These are phyloP conservation scores for Julus scanicus DNA, from an alignment of 2,888 invertebrate genomes.

Conservation along the genomic window DNA sequence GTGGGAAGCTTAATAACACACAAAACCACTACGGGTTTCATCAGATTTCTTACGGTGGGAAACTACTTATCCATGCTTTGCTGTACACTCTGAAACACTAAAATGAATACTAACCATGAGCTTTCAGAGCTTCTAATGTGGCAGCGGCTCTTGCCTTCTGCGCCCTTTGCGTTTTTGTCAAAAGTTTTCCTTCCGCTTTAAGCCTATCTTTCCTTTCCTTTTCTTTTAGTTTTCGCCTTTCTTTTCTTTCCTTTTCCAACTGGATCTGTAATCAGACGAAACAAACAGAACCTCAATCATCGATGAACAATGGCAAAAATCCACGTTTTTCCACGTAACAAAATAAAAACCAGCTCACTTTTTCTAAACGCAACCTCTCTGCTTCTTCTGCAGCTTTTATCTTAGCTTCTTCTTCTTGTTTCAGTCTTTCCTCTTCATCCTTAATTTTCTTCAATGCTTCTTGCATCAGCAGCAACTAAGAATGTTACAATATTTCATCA, in stretches of 20 bases:
- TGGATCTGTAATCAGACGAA: constrained; percentile 62
- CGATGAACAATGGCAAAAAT: not conserved
- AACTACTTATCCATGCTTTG: too few species aligned
- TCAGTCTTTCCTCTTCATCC: constrained; percentile 71
- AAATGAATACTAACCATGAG: constrained; percentile 74
- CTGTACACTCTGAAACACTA: too few species aligned
- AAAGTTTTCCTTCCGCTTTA: constrained; percentile 69
- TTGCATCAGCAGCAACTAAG: constrained; percentile 86
- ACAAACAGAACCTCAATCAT: not conserved
- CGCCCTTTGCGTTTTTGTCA: constrained; percentile 67
- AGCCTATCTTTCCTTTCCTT: constrained; percentile 67
- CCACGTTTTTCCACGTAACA: not conserved
- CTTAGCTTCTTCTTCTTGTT: constrained; percentile 74
- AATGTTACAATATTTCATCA: not conserved
- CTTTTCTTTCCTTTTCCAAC: constrained; percentile 66
- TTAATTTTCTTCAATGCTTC: constrained; percentile 77
- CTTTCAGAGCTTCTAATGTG: constrained; percentile 87
- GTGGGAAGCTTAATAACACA: too few species aligned
- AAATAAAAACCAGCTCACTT: constrained; percentile 62
- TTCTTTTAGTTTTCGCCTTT: constrained; percentile 67
- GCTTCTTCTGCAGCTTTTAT: constrained; percentile 62
- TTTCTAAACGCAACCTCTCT: constrained; percentile 73
- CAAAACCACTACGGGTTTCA: too few species aligned
- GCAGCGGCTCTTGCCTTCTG: constrained; percentile 81
- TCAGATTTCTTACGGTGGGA: too few species aligned